A percentile compares a stretch with the other conserved stretches of the same genome.
Evolutionary conservation across 2,888 invertebrate genomes (phyloP).

Genomic region (Eutolmus rufibarbis): DNA sequence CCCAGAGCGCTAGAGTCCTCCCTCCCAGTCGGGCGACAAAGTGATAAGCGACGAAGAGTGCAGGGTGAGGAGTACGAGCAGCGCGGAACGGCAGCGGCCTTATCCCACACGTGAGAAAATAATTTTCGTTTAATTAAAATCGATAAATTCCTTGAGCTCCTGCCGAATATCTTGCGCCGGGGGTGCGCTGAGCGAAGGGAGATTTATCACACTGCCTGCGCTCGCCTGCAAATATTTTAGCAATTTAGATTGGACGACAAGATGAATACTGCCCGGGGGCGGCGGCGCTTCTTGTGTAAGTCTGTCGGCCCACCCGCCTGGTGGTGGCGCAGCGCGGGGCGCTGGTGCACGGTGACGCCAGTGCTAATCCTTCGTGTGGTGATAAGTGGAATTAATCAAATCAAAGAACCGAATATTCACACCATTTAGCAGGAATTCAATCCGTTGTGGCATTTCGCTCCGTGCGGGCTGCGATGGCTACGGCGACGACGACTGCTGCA

Average conservation of each 20-base stretch:
- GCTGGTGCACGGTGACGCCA: constrained; percentile 24
- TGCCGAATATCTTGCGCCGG: constrained; percentile 37
- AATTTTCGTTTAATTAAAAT: constrained; percentile 47
- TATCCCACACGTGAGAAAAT: constrained; percentile 35
- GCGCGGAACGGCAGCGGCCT: not conserved
- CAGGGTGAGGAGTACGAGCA: not conserved
- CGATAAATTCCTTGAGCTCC: constrained; percentile 46
- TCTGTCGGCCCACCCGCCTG: not conserved
- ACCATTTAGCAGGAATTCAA: constrained; percentile 53
- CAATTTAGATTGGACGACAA: constrained; percentile 46
- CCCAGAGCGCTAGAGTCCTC: not conserved
- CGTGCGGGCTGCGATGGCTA: not conserved
- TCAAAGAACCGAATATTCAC: constrained; percentile 49
- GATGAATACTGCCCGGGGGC: constrained; percentile 21
- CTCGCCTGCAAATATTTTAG: constrained; percentile 45
- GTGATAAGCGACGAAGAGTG: not conserved
- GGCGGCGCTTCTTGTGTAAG: not conserved
- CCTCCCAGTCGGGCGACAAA: not conserved
- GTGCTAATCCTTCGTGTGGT: constrained; percentile 36
- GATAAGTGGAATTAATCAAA: constrained; percentile 49
- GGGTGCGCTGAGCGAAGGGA: constrained; percentile 41
- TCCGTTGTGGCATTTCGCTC: constrained; percentile 50
- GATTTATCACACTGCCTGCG: constrained; percentile 44
- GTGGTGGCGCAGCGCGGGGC: not conserved
- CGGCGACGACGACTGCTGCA: not conserved